A percentile compares a stretch with the other conserved stretches of the same genome.
Evolutionary conservation across 1,140 invertebrate species (phyloP).

Genomic region (Trialeurodes vaporariorum): DNA sequence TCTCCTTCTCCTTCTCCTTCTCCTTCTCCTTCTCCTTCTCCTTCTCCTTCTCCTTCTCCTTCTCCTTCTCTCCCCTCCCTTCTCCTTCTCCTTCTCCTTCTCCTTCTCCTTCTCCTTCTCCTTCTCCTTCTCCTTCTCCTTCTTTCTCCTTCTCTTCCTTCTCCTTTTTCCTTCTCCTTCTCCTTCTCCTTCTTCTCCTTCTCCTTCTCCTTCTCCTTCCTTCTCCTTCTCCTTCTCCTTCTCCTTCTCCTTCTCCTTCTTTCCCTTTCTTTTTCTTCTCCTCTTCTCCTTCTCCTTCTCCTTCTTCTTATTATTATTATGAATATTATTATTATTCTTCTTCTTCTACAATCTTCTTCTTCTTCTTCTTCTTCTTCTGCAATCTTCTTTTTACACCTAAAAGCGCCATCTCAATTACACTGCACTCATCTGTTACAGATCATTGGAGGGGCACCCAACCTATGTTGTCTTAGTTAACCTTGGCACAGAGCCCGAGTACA

Average conservation of each 20-base stretch:
- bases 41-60: constrained; percentile 10
- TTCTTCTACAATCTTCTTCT: no score
- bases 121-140: constrained; percentile 9
- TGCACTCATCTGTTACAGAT: neutral
- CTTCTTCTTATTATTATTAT: constrained; percentile 5
- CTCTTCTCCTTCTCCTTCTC: no score
- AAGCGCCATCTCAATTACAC: no score
- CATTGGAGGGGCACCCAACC: constrained; percentile 11
- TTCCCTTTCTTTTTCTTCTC: neutral
- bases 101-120: constrained; percentile 9
- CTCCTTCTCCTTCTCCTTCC: neutral
- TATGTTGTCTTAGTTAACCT: constrained; percentile 17
- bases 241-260: neutral
- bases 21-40: constrained; percentile 9
- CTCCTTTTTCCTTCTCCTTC: constrained; percentile 3
- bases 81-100: constrained; percentile 9
- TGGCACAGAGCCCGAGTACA: constrained; percentile 8
- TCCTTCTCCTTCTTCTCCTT: constrained; percentile 3
- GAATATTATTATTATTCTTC: no score
- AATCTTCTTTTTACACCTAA: no score
- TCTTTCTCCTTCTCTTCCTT: neutral
- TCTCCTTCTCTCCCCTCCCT: constrained; percentile 10
- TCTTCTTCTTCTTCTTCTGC: no score
- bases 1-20: constrained; percentile 10
- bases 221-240: neutral